Conservation (phyloP, 2,888 invertebrate species). For the Zygaena filipendulae region DNA sequence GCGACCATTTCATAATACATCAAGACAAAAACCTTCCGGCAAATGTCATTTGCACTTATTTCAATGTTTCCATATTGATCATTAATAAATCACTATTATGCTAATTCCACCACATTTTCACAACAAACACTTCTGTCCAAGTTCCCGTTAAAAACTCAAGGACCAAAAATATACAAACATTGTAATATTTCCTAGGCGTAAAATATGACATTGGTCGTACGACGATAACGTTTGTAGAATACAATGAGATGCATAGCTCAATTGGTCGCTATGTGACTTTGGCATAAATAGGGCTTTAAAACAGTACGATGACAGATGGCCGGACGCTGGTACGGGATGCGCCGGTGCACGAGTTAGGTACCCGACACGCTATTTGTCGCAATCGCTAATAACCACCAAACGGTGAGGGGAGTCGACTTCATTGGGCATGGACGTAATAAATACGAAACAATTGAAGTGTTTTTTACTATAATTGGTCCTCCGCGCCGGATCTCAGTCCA, state of each 20-base stretch:
- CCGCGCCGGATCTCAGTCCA: slow-evolving; percentile 5
- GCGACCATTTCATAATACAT: too few relatives aligned
- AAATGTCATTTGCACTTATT: too few relatives aligned
- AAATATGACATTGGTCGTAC: slow-evolving; percentile 10
- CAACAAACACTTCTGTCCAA: too few relatives aligned
- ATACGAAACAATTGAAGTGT: slow-evolving; percentile 9
- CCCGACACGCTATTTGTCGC: slow-evolving; percentile 48
- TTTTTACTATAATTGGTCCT: background rate
- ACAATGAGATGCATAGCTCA: slow-evolving; percentile 13
- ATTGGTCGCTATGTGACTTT: too few relatives aligned
- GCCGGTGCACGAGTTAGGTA: slow-evolving; percentile 46
- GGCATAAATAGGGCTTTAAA: too few relatives aligned
- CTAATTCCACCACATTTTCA: too few relatives aligned
- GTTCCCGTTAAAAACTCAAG: too few relatives aligned
- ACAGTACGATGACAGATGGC: slow-evolving; percentile 65
- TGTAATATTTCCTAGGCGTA: too few relatives aligned
- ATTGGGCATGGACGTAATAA: slow-evolving; percentile 13
- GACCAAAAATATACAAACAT: too few relatives aligned
- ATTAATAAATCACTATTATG: too few relatives aligned
- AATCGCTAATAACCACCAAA: slow-evolving; percentile 42
- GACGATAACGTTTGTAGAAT: slow-evolving; percentile 7
- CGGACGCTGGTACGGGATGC: slow-evolving; percentile 45
- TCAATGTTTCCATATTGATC: too few relatives aligned
- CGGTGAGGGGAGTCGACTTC: slow-evolving; percentile 20
- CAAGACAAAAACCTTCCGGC: too few relatives aligned